A percentile compares a stretch with the other conserved stretches of the same genome.
phyloP scores from a whole-genome alignment of 1,140 invertebrate genomes.

The Drosophila pseudoananassae region DNA sequence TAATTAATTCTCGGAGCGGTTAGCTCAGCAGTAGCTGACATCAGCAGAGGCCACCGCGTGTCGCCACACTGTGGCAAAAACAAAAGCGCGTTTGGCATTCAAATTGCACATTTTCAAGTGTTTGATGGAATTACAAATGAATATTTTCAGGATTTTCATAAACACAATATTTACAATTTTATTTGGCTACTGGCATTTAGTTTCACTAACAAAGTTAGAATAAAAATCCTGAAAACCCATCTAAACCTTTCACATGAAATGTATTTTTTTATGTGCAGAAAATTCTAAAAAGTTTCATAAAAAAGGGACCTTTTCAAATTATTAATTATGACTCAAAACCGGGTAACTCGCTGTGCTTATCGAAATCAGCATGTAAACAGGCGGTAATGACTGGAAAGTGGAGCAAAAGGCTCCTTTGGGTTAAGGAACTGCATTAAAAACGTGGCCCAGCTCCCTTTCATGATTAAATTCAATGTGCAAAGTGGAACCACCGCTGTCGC shows the following conservation, averaged over 20 bases:
- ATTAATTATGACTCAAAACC: conserved; percentile 32
- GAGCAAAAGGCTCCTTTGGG: conserved; percentile 17
- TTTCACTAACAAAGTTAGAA: not conserved
- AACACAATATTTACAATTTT: not conserved
- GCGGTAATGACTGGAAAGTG: conserved; percentile 20
- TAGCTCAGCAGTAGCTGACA: conserved; percentile 40
- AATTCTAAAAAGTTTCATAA: not conserved
- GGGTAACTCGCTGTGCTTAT: conserved; percentile 17
- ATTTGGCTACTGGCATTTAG: not conserved
- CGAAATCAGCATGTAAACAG: conserved; percentile 42
- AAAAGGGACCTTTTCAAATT: conserved; percentile 16
- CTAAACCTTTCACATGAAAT: too few species aligned
- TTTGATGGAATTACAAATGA: not conserved
- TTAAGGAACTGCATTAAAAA: conserved; percentile 6
- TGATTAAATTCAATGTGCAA: conserved; percentile 23
- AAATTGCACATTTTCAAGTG: not conserved
- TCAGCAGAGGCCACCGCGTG: conserved; percentile 20
- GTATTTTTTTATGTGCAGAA: not conserved
- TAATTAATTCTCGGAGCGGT: conserved; percentile 41
- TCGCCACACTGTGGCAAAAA: conserved; percentile 15
- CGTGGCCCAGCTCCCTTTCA: not conserved
- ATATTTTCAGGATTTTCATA: not conserved
- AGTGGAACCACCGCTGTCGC: conserved; percentile 1
- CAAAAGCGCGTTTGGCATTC: not conserved
- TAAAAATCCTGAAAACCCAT: too few species aligned